Conservation (phyloP, 2,797 vertebrate genomes). For the Nyctibius grandis region DNA sequence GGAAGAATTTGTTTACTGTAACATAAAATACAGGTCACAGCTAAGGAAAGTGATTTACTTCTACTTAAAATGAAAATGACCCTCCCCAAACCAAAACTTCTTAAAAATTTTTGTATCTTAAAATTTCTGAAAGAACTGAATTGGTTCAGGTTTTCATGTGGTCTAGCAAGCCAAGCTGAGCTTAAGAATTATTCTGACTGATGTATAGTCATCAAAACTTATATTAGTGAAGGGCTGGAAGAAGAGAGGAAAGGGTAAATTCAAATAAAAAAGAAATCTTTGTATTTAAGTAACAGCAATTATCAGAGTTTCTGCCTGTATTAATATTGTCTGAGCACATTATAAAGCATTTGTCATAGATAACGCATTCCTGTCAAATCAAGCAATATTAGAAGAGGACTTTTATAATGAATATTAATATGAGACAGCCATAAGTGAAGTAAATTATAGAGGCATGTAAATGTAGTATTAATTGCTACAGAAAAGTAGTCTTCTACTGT, state of each 20-base stretch:
- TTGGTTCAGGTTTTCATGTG: background rate
- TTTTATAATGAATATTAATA: constrained; percentile 88
- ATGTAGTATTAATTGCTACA: constrained; percentile 76
- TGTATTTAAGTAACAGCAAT: constrained; percentile 64
- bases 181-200: background rate
- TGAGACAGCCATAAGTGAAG: constrained; percentile 77
- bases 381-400: constrained; percentile 69
- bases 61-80: background rate
- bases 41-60: background rate
- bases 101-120: background rate
- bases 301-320: constrained; percentile 61
- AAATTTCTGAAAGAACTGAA: background rate
- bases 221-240: background rate
- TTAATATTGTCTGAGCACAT: constrained; percentile 66
- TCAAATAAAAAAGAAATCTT: constrained; percentile 24
- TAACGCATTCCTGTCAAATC: constrained; percentile 75
- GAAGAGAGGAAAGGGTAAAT: background rate
- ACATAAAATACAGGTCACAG: background rate
- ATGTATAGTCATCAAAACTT: background rate
- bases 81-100: background rate
- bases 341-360: constrained; percentile 68
- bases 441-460: constrained; percentile 82
- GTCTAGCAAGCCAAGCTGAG: background rate
- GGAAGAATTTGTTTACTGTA: background rate
- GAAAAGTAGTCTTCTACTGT: constrained; percentile 72